Base-by-base conservation (phyloP, 2,888 invertebrate species). In the Masnerella sp. region DNA sequence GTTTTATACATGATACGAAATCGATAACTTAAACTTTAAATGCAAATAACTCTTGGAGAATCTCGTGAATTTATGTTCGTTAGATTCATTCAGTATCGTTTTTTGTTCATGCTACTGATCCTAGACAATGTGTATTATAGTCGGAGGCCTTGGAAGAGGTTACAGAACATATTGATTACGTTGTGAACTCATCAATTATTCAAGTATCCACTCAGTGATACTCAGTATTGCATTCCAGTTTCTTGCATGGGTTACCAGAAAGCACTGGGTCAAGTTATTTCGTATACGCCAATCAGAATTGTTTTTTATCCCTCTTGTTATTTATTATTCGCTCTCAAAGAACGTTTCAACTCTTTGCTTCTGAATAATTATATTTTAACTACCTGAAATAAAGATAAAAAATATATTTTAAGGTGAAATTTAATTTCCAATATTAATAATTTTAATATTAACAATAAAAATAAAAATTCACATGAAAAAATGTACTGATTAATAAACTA, bases 131-230 rank as follows among this genome's bases (percentile, higher is more conserved):
- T 56, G 43, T 51, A 40, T 62, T 74, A 68, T 74, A 74, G 62
- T 51, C 45, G 51, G 47, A 58, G 69, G 30, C 74, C 74, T 74
- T 74, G 69, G 15, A 67, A 64, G 69, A 59, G 74, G 68, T 74
- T 74, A 74, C 61, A 65, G 70, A 70, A 77, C 78, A 71, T 80
- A 84, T 83, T 79, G 83, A 84, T 81, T 83, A 75, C 75, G 79
- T 77, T 75, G 77, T 79, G 72, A 78, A 67, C 67, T 74, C 74
- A 81, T 84, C 78, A 82, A 82, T 84, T 82, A 85, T 85, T 84
- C 78, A 85, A 80, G 76, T 75, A 78, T 62, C 75, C 61, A 80
- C 76, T 78, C 80, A 68, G 79, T 78, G 74, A 69, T 77, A 72
- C 65, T 64, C 65, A 38, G 52, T 70, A 58, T 64, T 75, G 74